Base-by-base conservation (phyloP, 2,888 invertebrate species). In the Camponotus fellah region DNA sequence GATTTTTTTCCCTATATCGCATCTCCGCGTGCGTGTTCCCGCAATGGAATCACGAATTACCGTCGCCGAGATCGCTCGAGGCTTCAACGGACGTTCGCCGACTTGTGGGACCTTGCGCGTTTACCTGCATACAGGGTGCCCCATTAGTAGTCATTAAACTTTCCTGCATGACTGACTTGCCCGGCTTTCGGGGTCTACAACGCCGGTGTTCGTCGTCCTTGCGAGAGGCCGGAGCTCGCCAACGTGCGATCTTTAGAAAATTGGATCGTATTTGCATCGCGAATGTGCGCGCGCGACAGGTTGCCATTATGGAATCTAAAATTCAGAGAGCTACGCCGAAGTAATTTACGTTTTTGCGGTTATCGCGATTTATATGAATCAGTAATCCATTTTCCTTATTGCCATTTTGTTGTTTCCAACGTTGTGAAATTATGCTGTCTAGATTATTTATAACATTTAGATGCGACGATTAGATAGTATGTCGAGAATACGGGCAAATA, bases 121-220 rank as follows among this genome's bases (percentile, higher is more conserved):
- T 66, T 82, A 69, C 83, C 85, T 87, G 90, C 89, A 86, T 86
- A 89, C 82, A 80, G 90, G 88, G 90, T 86, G 87, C 85, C 86
- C 85, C 81, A 86, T 89, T 89, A 85, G 66, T 62, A 75, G 82
- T 83, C 86, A 83, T 69, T 83, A 77, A 83, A 84, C 56, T 85
- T 77, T 84, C 65, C 79, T 79, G 68, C 80, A n/a, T 74, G 77
- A 85, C 74, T 79, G 84, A 80, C 84, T 65, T 76, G 84, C 72
- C 64, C 72, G 72, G 79, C 76, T 71, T 71, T 56, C 64, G 79
- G 79, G 69, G 26, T 46, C 34, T 34, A 8, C 72, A 21, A 77
- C 37, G 71, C 17, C 60, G 37, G 46, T 43, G 69, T 56, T 26
- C 77, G 26, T 12, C 79, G 79, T 58, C 71, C 79, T 80, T 80